A percentile compares a stretch with the other conserved stretches of the same genome.
Conservation (phyloP, 2,113 vertebrate genomes). For the Antechinus flavipes region DNA sequence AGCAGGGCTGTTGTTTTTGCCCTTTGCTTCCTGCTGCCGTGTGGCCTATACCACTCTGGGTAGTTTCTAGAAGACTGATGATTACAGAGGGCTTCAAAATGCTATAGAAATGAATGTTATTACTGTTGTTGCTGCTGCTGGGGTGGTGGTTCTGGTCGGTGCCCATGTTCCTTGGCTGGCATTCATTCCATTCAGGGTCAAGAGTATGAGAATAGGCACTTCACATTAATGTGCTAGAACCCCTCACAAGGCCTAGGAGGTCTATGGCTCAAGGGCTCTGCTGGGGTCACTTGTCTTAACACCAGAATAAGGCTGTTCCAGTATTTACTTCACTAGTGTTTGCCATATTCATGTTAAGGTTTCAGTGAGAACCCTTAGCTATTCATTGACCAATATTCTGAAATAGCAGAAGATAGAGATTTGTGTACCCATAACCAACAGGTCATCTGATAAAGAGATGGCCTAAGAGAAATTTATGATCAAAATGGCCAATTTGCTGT, state of each 20-base stretch:
- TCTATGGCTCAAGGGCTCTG: not conserved
- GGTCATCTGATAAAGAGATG: not conserved
- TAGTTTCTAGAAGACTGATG: not conserved
- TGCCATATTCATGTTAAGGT: not conserved
- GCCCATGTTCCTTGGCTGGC: not conserved
- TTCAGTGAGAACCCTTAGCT: not conserved
- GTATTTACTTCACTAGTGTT: not conserved
- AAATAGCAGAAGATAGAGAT: not conserved
- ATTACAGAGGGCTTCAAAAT: not conserved
- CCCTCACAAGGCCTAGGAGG: not conserved
- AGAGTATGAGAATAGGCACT: not conserved
- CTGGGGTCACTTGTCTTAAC: not conserved
- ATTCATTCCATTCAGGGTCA: not conserved
- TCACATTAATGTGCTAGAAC: not conserved
- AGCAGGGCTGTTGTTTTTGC: not conserved
- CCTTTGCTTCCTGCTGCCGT: not conserved
- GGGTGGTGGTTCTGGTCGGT: no score
- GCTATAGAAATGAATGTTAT: not conserved
- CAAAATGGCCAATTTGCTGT: not conserved
- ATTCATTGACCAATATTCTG: not conserved
- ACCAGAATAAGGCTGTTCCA: not conserved
- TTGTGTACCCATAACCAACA: not conserved
- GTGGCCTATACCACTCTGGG: not conserved
- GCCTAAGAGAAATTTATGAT: not conserved
- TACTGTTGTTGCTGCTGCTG: not conserved